Evolutionary conservation across 2,113 vertebrate genomes (phyloP), one percentile per base, ranked within the genome.

Genomic region (Pampusana beccarii): DNA sequence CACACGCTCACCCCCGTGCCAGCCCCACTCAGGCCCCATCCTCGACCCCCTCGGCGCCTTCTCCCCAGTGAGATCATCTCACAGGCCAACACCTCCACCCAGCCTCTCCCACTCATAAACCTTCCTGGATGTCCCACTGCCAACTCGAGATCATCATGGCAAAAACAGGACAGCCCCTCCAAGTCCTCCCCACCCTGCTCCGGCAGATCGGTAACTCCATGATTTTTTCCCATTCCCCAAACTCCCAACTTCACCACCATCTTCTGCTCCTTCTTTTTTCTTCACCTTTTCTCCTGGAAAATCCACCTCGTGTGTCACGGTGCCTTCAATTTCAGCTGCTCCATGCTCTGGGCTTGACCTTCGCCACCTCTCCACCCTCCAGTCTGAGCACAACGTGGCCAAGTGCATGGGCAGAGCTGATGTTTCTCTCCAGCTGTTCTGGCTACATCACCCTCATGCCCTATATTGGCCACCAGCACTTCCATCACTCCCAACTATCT

Each of bases 331-430:
- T 16, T 53, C 53, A 67, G 29, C 69, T 71, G 2, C 57, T 64
- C 48, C 74, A 10, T 8, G 31, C 54, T 69, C 50, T 28, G 40
- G 38, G 56, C 54, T 77, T 80, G 62, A 20, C 3, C 2, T 77
- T 18, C 82, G 42, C 44, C 81, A 86, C 2, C 17, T 75, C 65
- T 66, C 64, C 16, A 31, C 42, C 51, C 79, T 72, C 57, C 6
- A 5, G 17, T 6, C 61, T 21, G 54, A 74, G 65, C 65, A 24
- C 0, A 0, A 50, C 58, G 48, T 0, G 0, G 38, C 38, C 38
- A 38, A 38, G 38, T 38, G 38, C 38, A 40, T 13, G 38, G 69
- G 77, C 65, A 95, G 53, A 91, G 48, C 72, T 80, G 69, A 5
- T 71, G 18, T 28, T 93, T 75, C 51, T 57, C 86, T 73, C 83